Evolutionary conservation across 64 coral and sea anemone genomes (phyloP), one percentile per base, ranked within the genome.

Genomic region (Catalaphyllia jardinei): DNA sequence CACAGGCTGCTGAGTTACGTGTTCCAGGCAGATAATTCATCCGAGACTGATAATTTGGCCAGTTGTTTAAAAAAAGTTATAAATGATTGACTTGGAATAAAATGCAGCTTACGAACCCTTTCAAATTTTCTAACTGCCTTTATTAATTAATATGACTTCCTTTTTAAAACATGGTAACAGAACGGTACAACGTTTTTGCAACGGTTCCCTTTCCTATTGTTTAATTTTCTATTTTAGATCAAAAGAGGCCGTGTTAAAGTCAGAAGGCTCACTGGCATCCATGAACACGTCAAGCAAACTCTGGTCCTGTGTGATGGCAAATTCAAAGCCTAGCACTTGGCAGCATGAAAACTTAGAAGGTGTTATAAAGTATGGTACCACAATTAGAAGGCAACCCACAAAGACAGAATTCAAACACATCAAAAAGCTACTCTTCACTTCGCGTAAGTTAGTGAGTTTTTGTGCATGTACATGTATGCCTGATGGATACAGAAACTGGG

Each of bases 311-410:
- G 67, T 83, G n/a, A 88, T 89, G 67, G 57, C 87, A 18, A 79
- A 75, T 20, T 67, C 88, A 55, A 79, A 87, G 2, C 74, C 74
- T 17, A 96, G 87, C 83, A 87, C 89, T 0, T 96, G 94, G 94
- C 94, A 93, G 74, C 52, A 93, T 62, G 87, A 88, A 30, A 82
- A 82, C 29, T 31, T 96, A 35, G 94, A 93, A 52, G 85, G 67
- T 33, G 25, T 76, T 16, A 16, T 69, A 9, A 76, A 88, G 39
- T 52, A 79, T n/a, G 91, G 78, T 16, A 86, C 94, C 62, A 50
- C 79, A 20, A 71, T 96, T 25, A 85, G 90, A 78, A 67, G 94
- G 85, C 94, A 96, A 29, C 94, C 94, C 29, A 96, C 94, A 0
- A 77, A 73, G 65, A 86, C 91, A 12, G 71, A 92, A 17, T 82